Conservation (phyloP, 2,113 vertebrate genomes). For the Corythoichthys haematopterus region DNA sequence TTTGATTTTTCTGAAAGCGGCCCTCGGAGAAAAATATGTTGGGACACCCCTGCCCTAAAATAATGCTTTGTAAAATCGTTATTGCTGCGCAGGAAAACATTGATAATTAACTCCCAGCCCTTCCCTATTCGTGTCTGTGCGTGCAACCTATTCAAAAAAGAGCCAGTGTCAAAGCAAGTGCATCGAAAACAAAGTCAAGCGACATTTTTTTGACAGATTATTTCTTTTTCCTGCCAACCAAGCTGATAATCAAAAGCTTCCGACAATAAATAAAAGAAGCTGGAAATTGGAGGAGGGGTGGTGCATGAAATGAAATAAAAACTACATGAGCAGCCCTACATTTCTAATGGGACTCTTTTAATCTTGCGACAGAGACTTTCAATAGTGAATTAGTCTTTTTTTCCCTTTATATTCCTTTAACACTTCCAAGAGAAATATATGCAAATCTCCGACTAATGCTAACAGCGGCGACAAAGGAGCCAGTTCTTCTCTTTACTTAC, state of each 20-base stretch:
- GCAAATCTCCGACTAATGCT: constrained; percentile 78
- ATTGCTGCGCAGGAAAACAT: background rate
- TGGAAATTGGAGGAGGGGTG: constrained; percentile 5
- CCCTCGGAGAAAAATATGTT: no score
- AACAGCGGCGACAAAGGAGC: constrained; percentile 72
- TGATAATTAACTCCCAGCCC: background rate
- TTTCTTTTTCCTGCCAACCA: constrained; percentile 50
- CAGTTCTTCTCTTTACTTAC: constrained; percentile 55
- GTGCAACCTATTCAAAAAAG: constrained; percentile 11
- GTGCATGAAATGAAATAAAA: constrained; percentile 61
- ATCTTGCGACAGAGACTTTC: constrained; percentile 74
- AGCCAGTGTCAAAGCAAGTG: constrained; percentile 3
- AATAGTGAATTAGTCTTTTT: constrained; percentile 73
- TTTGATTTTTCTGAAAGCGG: no score
- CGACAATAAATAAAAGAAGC: constrained; percentile 43
- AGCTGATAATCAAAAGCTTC: constrained; percentile 61
- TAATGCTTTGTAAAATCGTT: background rate
- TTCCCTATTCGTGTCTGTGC: background rate
- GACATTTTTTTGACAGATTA: constrained; percentile 4
- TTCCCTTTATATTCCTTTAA: constrained; percentile 74
- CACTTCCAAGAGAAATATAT: constrained; percentile 76
- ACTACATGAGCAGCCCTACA: constrained; percentile 71
- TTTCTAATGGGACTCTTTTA: constrained; percentile 75
- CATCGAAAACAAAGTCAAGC: constrained; percentile 30
- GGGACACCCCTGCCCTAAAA: background rate